These are phyloP conservation scores for Glareola pratincola DNA, from an alignment of 2,113 vertebrate species.

Conservation along the genomic window DNA sequence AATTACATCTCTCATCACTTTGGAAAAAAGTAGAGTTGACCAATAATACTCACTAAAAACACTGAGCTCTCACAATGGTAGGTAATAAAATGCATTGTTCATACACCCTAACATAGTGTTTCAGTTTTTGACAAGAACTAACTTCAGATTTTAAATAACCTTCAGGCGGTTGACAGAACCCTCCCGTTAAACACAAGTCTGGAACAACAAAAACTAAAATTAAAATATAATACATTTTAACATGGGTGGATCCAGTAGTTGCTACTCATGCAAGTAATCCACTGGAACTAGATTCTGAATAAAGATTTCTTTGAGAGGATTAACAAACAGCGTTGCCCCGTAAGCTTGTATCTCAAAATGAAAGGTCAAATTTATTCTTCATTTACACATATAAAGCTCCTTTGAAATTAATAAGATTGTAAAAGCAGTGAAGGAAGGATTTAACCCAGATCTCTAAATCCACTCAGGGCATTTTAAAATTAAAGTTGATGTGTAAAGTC, in stretches of 20 bases:
- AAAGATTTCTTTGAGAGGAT: slow-evolving; percentile 42
- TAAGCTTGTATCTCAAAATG: slow-evolving; percentile 36
- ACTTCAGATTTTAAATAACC: not conserved
- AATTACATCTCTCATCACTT: not conserved
- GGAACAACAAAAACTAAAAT: not conserved
- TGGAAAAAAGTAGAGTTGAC: not conserved
- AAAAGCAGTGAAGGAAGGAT: slow-evolving; percentile 29
- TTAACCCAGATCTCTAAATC: slow-evolving; percentile 19
- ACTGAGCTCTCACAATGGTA: not conserved
- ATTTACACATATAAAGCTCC: slow-evolving; percentile 41
- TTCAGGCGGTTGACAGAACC: not conserved
- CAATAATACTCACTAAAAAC: not conserved
- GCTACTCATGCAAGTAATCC: not conserved
- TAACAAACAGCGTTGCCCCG: not conserved
- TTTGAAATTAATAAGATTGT: slow-evolving; percentile 28
- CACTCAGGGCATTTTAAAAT: not conserved
- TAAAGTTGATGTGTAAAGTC: not conserved
- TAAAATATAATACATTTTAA: not conserved
- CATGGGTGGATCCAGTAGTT: not conserved
- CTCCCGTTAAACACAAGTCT: not conserved
- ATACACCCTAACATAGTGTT: not conserved
- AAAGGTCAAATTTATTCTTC: slow-evolving; percentile 47
- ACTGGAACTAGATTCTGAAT: not conserved
- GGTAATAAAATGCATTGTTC: not conserved
- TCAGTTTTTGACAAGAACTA: not conserved